Evolutionary conservation across 2,113 vertebrate genomes (phyloP).

Genomic region (Chitala chitala): DNA sequence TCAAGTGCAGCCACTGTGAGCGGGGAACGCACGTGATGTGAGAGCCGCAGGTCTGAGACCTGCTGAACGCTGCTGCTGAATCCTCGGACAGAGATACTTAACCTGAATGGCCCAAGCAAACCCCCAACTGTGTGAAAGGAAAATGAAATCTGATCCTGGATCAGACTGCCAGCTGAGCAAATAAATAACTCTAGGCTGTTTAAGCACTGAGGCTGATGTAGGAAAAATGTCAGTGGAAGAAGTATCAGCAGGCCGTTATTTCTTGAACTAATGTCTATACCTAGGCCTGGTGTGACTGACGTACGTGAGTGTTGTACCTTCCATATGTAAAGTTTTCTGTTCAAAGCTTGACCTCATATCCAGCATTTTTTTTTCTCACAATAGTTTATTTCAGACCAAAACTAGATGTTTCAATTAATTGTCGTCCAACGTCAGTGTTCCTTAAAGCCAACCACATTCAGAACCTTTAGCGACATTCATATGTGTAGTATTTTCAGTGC

Average conservation of each 20-base stretch:
- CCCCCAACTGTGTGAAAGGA: slow-evolving; percentile 3
- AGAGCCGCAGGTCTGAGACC: not conserved
- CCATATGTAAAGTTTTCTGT: not conserved
- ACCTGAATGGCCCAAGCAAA: not conserved
- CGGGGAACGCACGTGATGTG: no score
- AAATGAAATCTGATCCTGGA: not conserved
- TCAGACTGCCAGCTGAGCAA: slow-evolving; percentile 8
- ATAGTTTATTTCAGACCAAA: no score
- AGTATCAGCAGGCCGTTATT: slow-evolving; percentile 1
- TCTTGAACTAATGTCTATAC: not conserved
- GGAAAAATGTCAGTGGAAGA: slow-evolving; percentile 8
- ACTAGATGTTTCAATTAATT: no score
- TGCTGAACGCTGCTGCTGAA: not conserved
- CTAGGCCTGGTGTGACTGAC: not conserved
- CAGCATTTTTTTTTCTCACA: no score
- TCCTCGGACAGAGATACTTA: not conserved
- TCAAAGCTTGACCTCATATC: not conserved
- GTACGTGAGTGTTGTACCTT: not conserved
- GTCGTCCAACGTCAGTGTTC: no score
- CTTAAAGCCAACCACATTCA: no score
- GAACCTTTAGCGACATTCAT: no score
- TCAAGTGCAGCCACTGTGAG: no score
- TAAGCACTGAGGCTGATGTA: not conserved
- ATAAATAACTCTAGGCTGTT: slow-evolving; percentile 12
- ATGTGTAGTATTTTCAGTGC: no score